Evolutionary conservation across 2,113 vertebrate genomes (phyloP).

Genomic region (Murina feae): DNA sequence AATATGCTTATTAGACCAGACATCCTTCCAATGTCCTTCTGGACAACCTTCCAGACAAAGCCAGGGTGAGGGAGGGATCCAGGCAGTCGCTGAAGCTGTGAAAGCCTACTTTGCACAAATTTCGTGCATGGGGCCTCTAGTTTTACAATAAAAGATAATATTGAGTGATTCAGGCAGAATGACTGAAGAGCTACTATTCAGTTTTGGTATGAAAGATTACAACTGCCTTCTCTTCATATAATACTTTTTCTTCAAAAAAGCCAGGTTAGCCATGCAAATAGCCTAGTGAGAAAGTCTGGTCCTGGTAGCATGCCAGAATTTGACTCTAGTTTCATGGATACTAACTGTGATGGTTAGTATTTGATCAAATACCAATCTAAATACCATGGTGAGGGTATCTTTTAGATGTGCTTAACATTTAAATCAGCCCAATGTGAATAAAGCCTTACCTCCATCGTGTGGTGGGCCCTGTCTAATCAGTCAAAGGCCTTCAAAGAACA

Average conservation of each 20-base stretch:
- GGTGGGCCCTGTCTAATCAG: not conserved
- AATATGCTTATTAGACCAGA: no score
- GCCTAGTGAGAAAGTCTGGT: not conserved
- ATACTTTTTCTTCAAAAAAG: not conserved
- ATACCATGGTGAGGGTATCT: not conserved
- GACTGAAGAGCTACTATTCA: not conserved
- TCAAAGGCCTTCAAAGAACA: not conserved
- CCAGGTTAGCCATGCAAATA: fast-evolving
- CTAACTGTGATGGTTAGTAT: not conserved
- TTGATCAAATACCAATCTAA: not conserved
- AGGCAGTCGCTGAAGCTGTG: no score
- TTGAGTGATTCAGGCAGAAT: not conserved
- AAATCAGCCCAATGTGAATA: not conserved
- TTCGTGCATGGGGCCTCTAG: no score
- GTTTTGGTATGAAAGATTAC: not conserved
- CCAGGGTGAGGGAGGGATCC: no score
- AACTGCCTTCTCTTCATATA: not conserved
- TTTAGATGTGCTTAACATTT: not conserved
- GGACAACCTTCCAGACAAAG: no score
- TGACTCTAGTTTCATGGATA: not conserved
- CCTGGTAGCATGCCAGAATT: fast-evolving
- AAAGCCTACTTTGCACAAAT: no score
- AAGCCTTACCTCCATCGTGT: not conserved
- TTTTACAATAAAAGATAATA: not conserved
- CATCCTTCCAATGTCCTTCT: no score